Evolutionary conservation across 2,113 vertebrate species (phyloP), one percentile per base, ranked within the genome.

Genomic region (Typhlomys cinereus): DNA sequence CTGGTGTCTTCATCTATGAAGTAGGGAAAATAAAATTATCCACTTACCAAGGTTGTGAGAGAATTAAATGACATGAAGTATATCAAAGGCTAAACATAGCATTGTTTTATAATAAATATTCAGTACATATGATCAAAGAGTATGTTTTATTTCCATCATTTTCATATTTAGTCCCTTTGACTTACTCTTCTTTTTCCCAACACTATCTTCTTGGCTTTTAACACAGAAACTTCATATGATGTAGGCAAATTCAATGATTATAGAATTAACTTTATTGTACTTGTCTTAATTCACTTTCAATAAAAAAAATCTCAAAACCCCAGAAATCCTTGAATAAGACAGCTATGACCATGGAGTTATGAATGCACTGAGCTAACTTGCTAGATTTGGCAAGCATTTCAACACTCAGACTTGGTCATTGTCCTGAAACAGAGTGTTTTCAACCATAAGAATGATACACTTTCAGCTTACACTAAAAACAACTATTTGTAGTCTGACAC

Each of bases 21-120:
- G 75, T 66, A 14, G 8, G 25, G 41, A 74, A 78, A 69, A 82
- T 94, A 82, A 82, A 67, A 67, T 73, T 83, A 91, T 76, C 41
- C 25, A 67, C 59, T 17, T 70, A 7, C 80, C 54, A 90, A 66
- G 54, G 23, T 25, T 80, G 1, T 80, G 73, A 90, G 41, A 64
- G 5, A 15, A 92, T 90, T 85, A 94, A 91, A 62, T 86, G 62
- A 90, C 34, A 93, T 84, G 90, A 78, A 73, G 25, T 5, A 50
- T 20, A 81, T 29, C 50, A 70, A 73, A 23, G 41, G 62, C 27
- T 52, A 4, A 92, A 67, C 10, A 64, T 25, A 85, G 64, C 66
- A 25, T 36, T 83, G 41, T 62, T 70, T 94, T n/a, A 41, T 73
- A 50, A 44, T 44, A 70, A 86, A 62, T 75, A 36, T 14, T 74